Evolutionary conservation across 2,888 invertebrate species (phyloP).

Genomic region (Leucania comma): DNA sequence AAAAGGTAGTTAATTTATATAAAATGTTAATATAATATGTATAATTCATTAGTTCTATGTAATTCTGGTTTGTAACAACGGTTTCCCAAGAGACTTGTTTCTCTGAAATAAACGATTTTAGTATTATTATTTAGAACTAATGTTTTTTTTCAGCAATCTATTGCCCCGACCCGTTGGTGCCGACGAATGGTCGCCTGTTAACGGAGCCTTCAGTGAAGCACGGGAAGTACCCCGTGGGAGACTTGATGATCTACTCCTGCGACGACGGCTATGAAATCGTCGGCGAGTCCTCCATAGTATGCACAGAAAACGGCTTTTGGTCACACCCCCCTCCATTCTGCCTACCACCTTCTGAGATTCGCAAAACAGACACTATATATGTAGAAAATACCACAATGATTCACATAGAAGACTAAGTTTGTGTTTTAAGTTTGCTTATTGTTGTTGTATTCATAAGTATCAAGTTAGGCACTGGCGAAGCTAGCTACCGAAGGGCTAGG

Average conservation of each 20-base stretch:
- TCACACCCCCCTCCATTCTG: conserved; percentile 96
- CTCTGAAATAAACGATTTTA: too few species aligned
- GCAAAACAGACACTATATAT: conserved; percentile 82
- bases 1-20: too few species aligned
- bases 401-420: conserved; percentile 76
- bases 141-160: conserved; percentile 92
- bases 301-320: conserved; percentile 97
- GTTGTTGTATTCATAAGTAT: background rate
- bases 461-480: background rate
- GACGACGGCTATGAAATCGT: conserved; percentile 79
- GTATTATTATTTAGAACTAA: too few species aligned
- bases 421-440: background rate
- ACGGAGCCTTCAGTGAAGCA: conserved; percentile 79
- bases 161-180: conserved; percentile 94
- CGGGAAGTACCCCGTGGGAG: conserved; percentile 94
- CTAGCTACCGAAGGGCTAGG: too few species aligned
- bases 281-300: conserved; percentile 96
- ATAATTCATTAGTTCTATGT: too few species aligned
- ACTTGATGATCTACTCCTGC: conserved; percentile 94
- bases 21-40: too few species aligned
- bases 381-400: conserved; percentile 85
- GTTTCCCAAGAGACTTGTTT: too few species aligned
- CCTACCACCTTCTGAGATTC: conserved; percentile 81
- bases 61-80: too few species aligned
- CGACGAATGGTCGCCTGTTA: conserved; percentile 92